A percentile compares a stretch with the other conserved stretches of the same genome.
Evolutionary conservation across 1,140 invertebrate species (phyloP).

Genomic region (Apis mellifera): Amel_HAv3.1 CM009934.2:10939501-10940000

Average conservation of each 20-base stretch:
- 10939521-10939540: neutral
- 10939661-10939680: constrained; percentile 2
- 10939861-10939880: no score
- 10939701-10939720: constrained; percentile 56
- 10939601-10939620: neutral
- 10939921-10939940: constrained; percentile 6
- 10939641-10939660: neutral
- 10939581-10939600: constrained; percentile 15
- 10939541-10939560: constrained; percentile 6
- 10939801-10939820: neutral
- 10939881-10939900: neutral
- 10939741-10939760: constrained; percentile 37
- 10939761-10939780: constrained; percentile 44
- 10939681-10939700: neutral
- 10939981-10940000: constrained; percentile 34
- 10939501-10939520: neutral
- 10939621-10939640: neutral
- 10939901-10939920: neutral
- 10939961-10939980: constrained; percentile 30
- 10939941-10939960: constrained; percentile 21
- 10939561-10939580: neutral
- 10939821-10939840: neutral
- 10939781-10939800: constrained; percentile 45
- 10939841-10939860: neutral
- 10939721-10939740: neutral